A percentile compares a stretch with the other conserved stretches of the same genome.
phyloP scores from a whole-genome alignment of 2,888 invertebrate species.

The Exephanes ischioxanthus region DNA sequence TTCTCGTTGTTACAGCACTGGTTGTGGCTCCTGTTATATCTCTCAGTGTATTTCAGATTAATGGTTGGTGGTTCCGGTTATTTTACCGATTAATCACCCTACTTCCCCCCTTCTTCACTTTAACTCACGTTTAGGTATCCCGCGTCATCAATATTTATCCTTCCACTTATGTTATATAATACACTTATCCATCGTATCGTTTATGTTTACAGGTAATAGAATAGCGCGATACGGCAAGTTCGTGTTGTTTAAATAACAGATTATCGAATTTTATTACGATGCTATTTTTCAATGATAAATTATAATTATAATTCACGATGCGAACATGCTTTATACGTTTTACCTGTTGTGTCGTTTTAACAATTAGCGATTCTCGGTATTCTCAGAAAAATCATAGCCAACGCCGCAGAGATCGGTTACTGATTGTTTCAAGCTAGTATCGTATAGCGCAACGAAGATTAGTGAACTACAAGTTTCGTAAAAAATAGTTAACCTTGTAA shows the following conservation, averaged over 20 bases:
- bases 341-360: slow-evolving; percentile 52
- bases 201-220: slow-evolving; percentile 68
- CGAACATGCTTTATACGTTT: slow-evolving; percentile 50
- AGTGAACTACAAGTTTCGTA: slow-evolving; percentile 33
- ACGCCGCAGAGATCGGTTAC: slow-evolving; percentile 8
- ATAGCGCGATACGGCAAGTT: slow-evolving; percentile 54
- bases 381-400: slow-evolving; percentile 35
- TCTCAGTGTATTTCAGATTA: slow-evolving; percentile 81
- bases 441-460: slow-evolving; percentile 32
- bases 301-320: not conserved
- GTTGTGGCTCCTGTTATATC: slow-evolving; percentile 80
- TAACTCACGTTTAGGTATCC: slow-evolving; percentile 73
- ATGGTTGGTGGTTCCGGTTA: slow-evolving; percentile 79
- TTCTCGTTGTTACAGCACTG: slow-evolving; percentile 82
- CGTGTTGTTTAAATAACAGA: slow-evolving; percentile 27
- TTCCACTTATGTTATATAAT: slow-evolving; percentile 51
- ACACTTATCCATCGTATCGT: slow-evolving; percentile 52
- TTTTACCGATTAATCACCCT: slow-evolving; percentile 60
- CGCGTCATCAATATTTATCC: slow-evolving; percentile 52
- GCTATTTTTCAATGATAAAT: not conserved
- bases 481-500: slow-evolving; percentile 28
- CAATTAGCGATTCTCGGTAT: slow-evolving; percentile 38
- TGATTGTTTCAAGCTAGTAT: slow-evolving; percentile 34
- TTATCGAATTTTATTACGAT: not conserved
- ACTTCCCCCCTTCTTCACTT: slow-evolving; percentile 63